These are phyloP conservation scores for Glossosoma conforme DNA, from an alignment of 1,140 invertebrate genomes.

Conservation along the genomic window DNA sequence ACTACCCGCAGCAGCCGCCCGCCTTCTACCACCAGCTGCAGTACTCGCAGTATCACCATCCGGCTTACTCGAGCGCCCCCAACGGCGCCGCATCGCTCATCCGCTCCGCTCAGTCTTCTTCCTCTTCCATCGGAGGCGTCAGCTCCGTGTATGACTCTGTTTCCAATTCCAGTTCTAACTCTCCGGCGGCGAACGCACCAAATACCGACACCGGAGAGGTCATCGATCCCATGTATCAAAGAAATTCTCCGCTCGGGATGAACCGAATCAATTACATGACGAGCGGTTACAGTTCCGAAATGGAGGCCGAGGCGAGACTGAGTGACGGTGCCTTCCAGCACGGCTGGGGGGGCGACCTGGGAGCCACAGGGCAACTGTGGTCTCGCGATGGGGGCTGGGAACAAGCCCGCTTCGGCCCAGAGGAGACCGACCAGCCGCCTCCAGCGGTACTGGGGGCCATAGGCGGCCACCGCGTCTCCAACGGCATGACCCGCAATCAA, in stretches of 20 bases:
- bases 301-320: neutral
- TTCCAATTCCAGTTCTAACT: conserved; percentile 28
- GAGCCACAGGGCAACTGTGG: no score
- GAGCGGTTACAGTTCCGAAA: neutral
- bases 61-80: neutral
- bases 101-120: conserved; percentile 19
- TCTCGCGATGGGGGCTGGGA: conserved; percentile 11
- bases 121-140: conserved; percentile 16
- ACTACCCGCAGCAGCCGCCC: neutral
- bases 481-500: conserved; percentile 16
- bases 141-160: conserved; percentile 29
- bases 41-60: neutral
- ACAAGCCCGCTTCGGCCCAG: neutral
- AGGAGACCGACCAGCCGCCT: neutral
- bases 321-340: neutral
- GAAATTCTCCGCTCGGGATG: neutral
- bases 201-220: neutral
- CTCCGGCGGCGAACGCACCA: conserved; percentile 11
- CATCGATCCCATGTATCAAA: neutral
- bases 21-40: neutral
- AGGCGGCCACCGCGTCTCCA: conserved; percentile 22
- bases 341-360: no score
- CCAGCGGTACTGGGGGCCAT: conserved; percentile 9
- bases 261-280: neutral
- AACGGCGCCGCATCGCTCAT: neutral